A percentile compares a stretch with the other conserved stretches of the same genome.
Conservation (phyloP, 1,140 invertebrate genomes). For the Drosophila triauraria region DNA sequence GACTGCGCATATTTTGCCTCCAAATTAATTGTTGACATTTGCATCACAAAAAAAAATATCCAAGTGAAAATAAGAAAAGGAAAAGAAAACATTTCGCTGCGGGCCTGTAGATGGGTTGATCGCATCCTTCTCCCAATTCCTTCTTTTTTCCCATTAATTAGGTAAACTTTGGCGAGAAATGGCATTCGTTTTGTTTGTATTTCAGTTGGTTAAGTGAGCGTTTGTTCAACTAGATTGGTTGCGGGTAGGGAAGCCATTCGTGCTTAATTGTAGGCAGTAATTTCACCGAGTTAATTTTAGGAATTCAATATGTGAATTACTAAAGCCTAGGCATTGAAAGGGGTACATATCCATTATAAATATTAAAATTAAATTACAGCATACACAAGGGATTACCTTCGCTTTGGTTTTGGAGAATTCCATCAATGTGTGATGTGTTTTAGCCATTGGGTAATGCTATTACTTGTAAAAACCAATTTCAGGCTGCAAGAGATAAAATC, state of each 20-base stretch:
- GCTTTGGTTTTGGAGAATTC: background rate
- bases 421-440: constrained; percentile 4
- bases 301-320: too few species aligned
- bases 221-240: constrained; percentile 32
- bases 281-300: background rate
- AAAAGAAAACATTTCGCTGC: constrained; percentile 39
- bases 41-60: constrained; percentile 36
- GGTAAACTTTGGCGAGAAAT: constrained; percentile 42
- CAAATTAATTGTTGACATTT: constrained; percentile 65
- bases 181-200: constrained; percentile 47
- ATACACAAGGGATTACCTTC: constrained; percentile 2
- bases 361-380: constrained; percentile 36
- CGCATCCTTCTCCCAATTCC: background rate
- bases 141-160: constrained; percentile 42
- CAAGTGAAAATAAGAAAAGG: constrained; percentile 22
- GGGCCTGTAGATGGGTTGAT: constrained; percentile 34
- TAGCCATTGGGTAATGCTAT: constrained; percentile 1
- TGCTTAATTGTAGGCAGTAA: constrained; percentile 11
- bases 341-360: constrained; percentile 21
- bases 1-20: constrained; percentile 58
- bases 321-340: background rate
- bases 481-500: background rate
- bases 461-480: constrained; percentile 12
- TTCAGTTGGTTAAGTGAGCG: constrained; percentile 46
- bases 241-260: background rate